Evolutionary conservation across 23 tunicate species (phyloP), one percentile per base, ranked within the genome.

Genomic region (Oikopleura vanhoeffeni): DNA sequence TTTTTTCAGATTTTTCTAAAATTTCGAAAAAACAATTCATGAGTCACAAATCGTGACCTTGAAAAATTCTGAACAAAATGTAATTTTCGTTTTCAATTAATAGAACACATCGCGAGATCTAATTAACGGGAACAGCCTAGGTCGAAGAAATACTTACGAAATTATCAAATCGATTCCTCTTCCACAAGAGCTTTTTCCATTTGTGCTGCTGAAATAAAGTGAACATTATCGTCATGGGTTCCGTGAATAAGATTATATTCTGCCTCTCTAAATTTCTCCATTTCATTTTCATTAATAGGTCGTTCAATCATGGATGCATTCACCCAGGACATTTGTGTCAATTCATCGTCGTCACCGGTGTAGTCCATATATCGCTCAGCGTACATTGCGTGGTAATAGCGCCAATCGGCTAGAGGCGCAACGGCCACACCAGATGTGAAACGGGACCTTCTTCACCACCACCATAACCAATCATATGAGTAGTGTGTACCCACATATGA

Each of bases 141-240:
- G 39, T 83, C 34, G 39, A 85, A 85, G 18, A 49, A 49, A 13
- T 49, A 92, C 91, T 89, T 86, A 93, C 98, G 67, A 93, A 90
- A 60, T 83, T 86, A 76, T 92, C 98, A 85, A 93, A 93, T 93
- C 94, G 35, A 93, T 92, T 82, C 91, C 94, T 36, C 85, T 84
- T 57, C 94, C 18, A 90, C 94, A 34, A 93, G 87, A 1, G 94
- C 98, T 60, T 90, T 93, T 58, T 90, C 94, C 98, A 93, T 93
- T 42, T 83, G 88, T 0, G 98, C 98, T n/a, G 98, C 94, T 41
- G 83, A 88, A 39, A 90, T 90, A 85, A 93, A 93, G 58, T 93
- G 98, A 24, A 93, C 98, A 75, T 93, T 93, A 88, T 93, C 98
- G 76, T 93, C 98, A 13, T 92, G 90, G 67, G 98, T 93, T 41